phyloP scores from a whole-genome alignment of 2,888 invertebrate genomes.

The Athrips mouffetella region DNA sequence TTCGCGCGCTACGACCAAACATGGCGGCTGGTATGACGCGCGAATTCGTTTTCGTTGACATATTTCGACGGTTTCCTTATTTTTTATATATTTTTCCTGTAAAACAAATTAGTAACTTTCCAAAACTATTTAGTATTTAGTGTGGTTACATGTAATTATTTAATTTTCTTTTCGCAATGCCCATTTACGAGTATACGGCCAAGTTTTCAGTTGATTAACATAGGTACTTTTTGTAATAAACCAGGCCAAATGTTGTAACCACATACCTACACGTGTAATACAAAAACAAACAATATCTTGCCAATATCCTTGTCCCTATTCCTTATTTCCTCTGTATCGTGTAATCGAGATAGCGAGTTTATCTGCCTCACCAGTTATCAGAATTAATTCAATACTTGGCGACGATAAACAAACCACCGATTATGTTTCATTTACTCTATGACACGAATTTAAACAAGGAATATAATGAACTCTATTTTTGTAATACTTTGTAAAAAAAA shows the following conservation, averaged over 20 bases:
- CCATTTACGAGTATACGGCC: no score
- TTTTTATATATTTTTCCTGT: conserved; percentile 28
- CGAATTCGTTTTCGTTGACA: conserved; percentile 61
- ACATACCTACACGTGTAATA: conserved; percentile 59
- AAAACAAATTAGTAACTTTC: no score
- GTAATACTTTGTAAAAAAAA: background rate
- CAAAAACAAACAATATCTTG: conserved; percentile 61
- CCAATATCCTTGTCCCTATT: conserved; percentile 73
- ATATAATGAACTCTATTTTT: conserved; percentile 16
- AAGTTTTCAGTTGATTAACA: no score
- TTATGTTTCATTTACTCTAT: conserved; percentile 48
- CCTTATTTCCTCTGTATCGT: conserved; percentile 65
- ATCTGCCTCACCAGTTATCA: conserved; percentile 64
- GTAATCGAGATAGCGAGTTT: conserved; percentile 64
- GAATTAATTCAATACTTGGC: conserved; percentile 57
- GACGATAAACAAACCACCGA: conserved; percentile 46
- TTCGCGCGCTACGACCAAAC: conserved; percentile 71
- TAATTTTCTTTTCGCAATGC: background rate
- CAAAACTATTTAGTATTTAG: no score
- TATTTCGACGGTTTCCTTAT: conserved; percentile 37
- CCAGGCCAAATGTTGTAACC: conserved; percentile 52
- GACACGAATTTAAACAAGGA: conserved; percentile 39
- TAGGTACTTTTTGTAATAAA: conserved; percentile 13
- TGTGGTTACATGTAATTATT: background rate
- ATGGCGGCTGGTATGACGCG: conserved; percentile 64